Evolutionary conservation across 2,888 invertebrate genomes (phyloP).

Genomic region (Pyrochroa serraticornis): DNA sequence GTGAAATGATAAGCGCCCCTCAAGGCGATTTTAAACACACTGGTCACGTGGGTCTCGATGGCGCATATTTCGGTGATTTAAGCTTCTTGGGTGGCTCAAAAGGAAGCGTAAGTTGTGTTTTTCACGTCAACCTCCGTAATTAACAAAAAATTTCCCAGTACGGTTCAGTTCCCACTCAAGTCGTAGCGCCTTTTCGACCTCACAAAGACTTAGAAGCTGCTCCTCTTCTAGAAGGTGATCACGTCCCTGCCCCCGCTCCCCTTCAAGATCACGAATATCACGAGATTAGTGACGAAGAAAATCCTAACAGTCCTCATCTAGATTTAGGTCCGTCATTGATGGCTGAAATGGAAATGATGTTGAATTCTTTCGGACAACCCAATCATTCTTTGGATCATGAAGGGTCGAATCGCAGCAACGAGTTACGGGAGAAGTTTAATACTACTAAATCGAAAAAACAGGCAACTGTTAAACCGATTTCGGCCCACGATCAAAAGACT

Average conservation of each 20-base stretch:
- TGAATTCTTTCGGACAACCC: slow-evolving; percentile 64
- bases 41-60: slow-evolving; percentile 93
- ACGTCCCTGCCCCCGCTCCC: slow-evolving; percentile 55
- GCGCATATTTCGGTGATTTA: slow-evolving; percentile 96
- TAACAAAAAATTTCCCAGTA: slow-evolving; percentile 58
- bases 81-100: slow-evolving; percentile 70
- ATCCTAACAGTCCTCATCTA: slow-evolving; percentile 62
- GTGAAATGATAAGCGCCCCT: slow-evolving; percentile 95
- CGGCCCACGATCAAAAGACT: slow-evolving; percentile 89
- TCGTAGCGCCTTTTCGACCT: slow-evolving; percentile 88
- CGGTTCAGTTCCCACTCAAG: slow-evolving; percentile 83
- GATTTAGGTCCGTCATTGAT: slow-evolving; percentile 89
- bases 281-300: slow-evolving; percentile 82
- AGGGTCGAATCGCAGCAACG: slow-evolving; percentile 72
- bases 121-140: neutral
- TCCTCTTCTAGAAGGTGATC: slow-evolving; percentile 62
- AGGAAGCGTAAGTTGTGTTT: slow-evolving; percentile 48
- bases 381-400: slow-evolving; percentile 47
- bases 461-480: slow-evolving; percentile 85
- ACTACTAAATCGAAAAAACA: slow-evolving; percentile 58
- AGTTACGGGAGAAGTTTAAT: slow-evolving; percentile 64
- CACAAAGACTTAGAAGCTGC: slow-evolving; percentile 81
- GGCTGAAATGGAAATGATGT: slow-evolving; percentile 90
- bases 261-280: slow-evolving; percentile 75
- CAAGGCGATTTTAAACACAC: slow-evolving; percentile 97